These are phyloP conservation scores for Neocrepidodera transversa DNA, from an alignment of 2,888 invertebrate genomes.

Conservation along the genomic window DNA sequence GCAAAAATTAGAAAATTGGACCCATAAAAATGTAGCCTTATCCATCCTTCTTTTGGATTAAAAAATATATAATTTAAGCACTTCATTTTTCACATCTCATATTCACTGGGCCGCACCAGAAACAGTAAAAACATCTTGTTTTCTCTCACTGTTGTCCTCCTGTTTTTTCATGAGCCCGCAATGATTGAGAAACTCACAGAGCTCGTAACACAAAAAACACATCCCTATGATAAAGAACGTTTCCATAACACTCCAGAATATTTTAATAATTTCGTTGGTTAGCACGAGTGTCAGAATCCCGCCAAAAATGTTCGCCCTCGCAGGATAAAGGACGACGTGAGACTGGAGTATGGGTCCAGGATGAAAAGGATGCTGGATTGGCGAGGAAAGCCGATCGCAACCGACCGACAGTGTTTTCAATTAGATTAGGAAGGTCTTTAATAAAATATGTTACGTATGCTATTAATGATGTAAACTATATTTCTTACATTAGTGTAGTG, in stretches of 20 bases:
- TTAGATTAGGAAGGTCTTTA: slow-evolving; percentile 22
- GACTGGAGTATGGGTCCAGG: slow-evolving; percentile 49
- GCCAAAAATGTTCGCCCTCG: slow-evolving; percentile 24
- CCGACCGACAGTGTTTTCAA: slow-evolving; percentile 39
- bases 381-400: slow-evolving; percentile 10
- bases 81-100: slow-evolving; percentile 6
- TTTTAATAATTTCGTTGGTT: slow-evolving; percentile 1
- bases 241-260: slow-evolving; percentile 63
- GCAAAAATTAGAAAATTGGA: slow-evolving; percentile 3
- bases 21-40: slow-evolving; percentile 6
- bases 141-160: slow-evolving; percentile 39
- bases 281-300: slow-evolving; percentile 5
- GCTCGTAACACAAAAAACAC: slow-evolving; percentile 72
- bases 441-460: slow-evolving; percentile 18
- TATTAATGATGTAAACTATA: neutral
- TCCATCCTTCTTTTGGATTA: neutral
- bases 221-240: slow-evolving; percentile 72
- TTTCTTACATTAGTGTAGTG: neutral
- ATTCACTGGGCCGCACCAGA: slow-evolving; percentile 38
- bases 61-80: neutral
- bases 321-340: slow-evolving; percentile 38
- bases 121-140: slow-evolving; percentile 56
- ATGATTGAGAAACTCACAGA: slow-evolving; percentile 69
- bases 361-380: slow-evolving; percentile 47
- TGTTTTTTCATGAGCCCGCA: slow-evolving; percentile 58